phyloP scores from a whole-genome alignment of 2,113 vertebrate genomes.

The Larimichthys polyactis region DNA sequence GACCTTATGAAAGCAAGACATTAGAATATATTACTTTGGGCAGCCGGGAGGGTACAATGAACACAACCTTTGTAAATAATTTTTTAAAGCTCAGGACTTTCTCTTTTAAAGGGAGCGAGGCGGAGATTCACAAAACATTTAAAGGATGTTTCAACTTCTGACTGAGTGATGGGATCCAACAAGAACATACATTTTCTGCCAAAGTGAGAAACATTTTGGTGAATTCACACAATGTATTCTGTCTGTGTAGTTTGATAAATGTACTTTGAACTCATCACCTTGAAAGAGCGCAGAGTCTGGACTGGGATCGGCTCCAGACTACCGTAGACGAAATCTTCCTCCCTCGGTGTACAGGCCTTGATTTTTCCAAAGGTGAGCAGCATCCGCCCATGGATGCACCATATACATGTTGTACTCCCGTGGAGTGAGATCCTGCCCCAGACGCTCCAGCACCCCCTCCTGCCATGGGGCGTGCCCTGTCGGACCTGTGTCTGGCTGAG shows the following conservation, averaged over 20 bases:
- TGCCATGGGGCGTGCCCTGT: slow-evolving; percentile 74
- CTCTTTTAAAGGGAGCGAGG: not conserved
- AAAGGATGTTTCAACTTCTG: too few relatives aligned
- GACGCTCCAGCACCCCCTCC: slow-evolving; percentile 91
- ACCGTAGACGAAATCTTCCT: slow-evolving; percentile 93
- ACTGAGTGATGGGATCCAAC: too few relatives aligned
- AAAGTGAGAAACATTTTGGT: too few relatives aligned
- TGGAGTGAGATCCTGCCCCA: slow-evolving; percentile 87
- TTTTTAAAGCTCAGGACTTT: too few relatives aligned
- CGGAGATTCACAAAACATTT: too few relatives aligned
- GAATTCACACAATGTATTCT: too few relatives aligned
- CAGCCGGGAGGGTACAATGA: not conserved
- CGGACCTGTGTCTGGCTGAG: slow-evolving; percentile 82
- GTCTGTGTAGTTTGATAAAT: not conserved
- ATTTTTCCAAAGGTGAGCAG: slow-evolving; percentile 90
- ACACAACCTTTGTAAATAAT: not conserved
- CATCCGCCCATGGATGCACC: slow-evolving; percentile 90
- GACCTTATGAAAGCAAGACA: slow-evolving; percentile 63
- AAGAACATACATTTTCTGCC: too few relatives aligned
- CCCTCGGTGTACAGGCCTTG: slow-evolving; percentile 90
- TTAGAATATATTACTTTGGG: not conserved
- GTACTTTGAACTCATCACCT: slow-evolving; percentile 58
- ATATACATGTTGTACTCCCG: slow-evolving; percentile 89
- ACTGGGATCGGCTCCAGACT: slow-evolving; percentile 92
- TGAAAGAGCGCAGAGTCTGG: slow-evolving; percentile 92